phyloP scores from a whole-genome alignment of 2,113 vertebrate species.

The Pelecanus crispus region DNA sequence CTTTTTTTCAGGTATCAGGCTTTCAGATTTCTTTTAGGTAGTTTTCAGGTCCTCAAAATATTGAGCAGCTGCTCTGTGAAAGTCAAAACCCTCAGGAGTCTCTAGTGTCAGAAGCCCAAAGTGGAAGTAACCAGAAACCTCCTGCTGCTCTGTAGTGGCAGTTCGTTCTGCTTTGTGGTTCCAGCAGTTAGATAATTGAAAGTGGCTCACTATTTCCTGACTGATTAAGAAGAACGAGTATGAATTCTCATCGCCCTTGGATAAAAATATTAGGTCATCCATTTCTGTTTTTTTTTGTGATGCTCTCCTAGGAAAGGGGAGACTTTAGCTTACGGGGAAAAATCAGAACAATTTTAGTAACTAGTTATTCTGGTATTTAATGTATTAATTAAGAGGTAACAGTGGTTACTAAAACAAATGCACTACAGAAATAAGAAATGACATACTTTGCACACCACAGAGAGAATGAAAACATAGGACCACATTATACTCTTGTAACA shows the following conservation, averaged over 20 bases:
- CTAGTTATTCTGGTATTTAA: not conserved
- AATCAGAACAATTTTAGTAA: not conserved
- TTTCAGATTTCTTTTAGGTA: not conserved
- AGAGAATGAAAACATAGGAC: not conserved
- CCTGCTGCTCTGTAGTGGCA: not conserved
- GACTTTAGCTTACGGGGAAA: not conserved
- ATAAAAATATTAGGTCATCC: not conserved
- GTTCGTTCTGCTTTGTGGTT: not conserved
- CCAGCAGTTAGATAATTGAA: not conserved
- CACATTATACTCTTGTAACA: not conserved
- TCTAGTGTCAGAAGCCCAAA: not conserved
- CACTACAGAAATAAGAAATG: not conserved
- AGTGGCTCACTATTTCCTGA: not conserved
- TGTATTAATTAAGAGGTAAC: not conserved
- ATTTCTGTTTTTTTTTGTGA: not conserved
- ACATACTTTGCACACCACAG: not conserved
- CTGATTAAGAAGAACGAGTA: not conserved
- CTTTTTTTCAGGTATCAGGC: not conserved
- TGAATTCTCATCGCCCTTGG: not conserved
- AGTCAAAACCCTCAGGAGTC: not conserved
- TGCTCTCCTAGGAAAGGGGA: not conserved
- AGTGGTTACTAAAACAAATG: not conserved
- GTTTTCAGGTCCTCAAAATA: not conserved
- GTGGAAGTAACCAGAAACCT: not conserved
- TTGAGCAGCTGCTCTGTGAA: not conserved